Conservation (phyloP, 2,888 invertebrate genomes). For the Electrophaes corylata region DNA sequence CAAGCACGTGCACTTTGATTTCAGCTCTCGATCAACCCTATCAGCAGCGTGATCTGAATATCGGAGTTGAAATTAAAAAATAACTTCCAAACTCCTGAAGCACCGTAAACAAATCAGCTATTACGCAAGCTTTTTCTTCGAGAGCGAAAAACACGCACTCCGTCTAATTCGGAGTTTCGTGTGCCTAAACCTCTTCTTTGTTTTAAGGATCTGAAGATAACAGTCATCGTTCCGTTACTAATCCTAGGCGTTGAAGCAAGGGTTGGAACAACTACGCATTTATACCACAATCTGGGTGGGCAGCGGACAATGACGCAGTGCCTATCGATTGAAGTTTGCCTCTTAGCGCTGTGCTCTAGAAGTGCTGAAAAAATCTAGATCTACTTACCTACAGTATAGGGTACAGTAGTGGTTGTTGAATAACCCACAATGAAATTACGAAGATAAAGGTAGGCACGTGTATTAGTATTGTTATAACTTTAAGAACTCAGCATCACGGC, state of each 20-base stretch:
- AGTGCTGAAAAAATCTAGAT: conserved; percentile 15
- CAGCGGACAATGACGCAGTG: conserved; percentile 63
- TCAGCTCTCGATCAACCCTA: conserved; percentile 62
- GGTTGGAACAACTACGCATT: conserved; percentile 63
- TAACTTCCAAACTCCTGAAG: conserved; percentile 17
- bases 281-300: conserved; percentile 37
- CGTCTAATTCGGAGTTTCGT: conserved; percentile 23
- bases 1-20: conserved; percentile 68
- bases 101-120: conserved; percentile 16
- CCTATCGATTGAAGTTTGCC: conserved; percentile 59
- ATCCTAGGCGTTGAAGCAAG: conserved; percentile 61
- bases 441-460: not conserved
- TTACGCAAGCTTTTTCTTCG: conserved; percentile 14
- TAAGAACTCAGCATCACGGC: no score
- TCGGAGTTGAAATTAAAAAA: conserved; percentile 46
- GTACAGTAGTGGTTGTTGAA: not conserved
- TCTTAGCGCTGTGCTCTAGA: conserved; percentile 1
- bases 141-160: conserved; percentile 14
- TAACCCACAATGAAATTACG: not conserved
- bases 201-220: conserved; percentile 42
- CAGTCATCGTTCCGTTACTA: conserved; percentile 41
- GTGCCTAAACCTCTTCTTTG: conserved; percentile 24
- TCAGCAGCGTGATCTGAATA: conserved; percentile 54
- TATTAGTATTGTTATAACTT: not conserved
- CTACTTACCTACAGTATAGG: not conserved